Evolutionary conservation across 2,113 vertebrate species (phyloP).

Genomic region (Thamnaconus septentrionalis): DNA sequence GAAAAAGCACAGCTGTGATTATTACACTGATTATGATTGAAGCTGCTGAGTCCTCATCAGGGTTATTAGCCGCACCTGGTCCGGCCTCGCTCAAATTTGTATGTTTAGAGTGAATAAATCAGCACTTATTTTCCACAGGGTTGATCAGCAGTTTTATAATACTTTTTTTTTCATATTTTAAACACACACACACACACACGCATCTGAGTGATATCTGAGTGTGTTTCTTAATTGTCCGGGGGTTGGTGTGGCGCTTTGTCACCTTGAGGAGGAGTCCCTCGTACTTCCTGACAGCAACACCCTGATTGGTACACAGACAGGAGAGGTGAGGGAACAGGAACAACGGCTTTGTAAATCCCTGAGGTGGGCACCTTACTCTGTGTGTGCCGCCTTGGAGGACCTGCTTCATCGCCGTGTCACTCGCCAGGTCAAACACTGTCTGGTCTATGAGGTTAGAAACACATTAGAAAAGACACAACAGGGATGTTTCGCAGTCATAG

Average conservation of each 20-base stretch:
- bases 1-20: neutral
- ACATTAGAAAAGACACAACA: neutral
- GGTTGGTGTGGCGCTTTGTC: neutral
- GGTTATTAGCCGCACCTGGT: neutral
- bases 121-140: no score
- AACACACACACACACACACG: no score
- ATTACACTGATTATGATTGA: neutral
- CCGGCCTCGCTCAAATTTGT: neutral
- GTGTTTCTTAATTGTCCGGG: neutral
- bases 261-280: conserved; percentile 95
- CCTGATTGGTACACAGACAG: conserved; percentile 66
- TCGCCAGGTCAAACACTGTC: conserved; percentile 87
- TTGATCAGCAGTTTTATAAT: no score
- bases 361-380: conserved; percentile 75
- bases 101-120: no score
- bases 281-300: conserved; percentile 76
- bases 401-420: conserved; percentile 85
- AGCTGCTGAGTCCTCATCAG: neutral
- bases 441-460: conserved; percentile 77
- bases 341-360: neutral
- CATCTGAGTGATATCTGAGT: neutral
- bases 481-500: no score
- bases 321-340: conserved; percentile 10
- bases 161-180: no score
- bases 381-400: conserved; percentile 77